phyloP scores from a whole-genome alignment of 2,113 vertebrate species.

The Apteryx mantelli region DNA sequence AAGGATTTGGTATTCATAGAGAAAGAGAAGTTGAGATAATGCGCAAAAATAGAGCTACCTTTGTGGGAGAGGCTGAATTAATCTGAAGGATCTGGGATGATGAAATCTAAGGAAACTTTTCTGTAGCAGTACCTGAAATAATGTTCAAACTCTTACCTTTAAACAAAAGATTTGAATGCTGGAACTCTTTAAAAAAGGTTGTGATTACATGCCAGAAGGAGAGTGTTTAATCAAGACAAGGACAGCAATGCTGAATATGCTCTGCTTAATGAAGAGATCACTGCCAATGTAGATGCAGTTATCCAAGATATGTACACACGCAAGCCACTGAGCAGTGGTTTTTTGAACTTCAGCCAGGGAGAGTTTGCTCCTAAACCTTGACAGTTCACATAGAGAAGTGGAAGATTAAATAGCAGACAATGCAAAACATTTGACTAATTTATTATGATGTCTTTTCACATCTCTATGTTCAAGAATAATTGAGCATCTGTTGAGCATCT shows the following conservation, averaged over 20 bases:
- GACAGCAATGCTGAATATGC: neutral
- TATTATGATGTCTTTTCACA: neutral
- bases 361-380: neutral
- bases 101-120: neutral
- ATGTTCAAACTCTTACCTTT: neutral
- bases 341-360: neutral
- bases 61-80: neutral
- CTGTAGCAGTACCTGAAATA: neutral
- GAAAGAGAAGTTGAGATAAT: neutral
- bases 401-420: neutral
- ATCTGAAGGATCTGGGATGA: neutral
- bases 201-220: neutral
- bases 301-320: neutral
- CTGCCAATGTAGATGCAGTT: neutral
- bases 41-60: neutral
- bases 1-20: neutral
- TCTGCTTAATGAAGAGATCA: no score
- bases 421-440: neutral
- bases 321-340: neutral
- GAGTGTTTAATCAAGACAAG: neutral
- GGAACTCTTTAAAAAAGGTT: neutral
- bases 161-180: neutral
- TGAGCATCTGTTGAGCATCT: neutral
- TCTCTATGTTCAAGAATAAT: neutral
- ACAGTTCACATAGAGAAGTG: neutral